Conservation (phyloP, 2,888 invertebrate species). For the Patella ulyssiponensis region DNA sequence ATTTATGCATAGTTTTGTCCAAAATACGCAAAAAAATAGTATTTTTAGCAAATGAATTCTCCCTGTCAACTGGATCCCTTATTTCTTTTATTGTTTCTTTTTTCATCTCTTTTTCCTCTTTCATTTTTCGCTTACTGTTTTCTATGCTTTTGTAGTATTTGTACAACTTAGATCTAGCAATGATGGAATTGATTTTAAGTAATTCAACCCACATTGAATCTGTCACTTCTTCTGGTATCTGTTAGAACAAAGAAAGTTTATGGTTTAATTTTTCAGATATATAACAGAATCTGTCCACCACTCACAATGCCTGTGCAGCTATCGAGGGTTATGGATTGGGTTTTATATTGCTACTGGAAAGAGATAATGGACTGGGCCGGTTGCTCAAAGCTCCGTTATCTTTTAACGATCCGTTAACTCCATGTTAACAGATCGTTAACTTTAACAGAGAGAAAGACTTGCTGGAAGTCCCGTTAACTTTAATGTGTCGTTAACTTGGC, state of each 20-base stretch:
- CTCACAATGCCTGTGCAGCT: too few species aligned
- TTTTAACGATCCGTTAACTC: too few species aligned
- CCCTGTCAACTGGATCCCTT: background rate
- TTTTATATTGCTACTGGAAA: too few species aligned
- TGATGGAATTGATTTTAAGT: slow-evolving; percentile 18
- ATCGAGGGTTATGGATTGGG: too few species aligned
- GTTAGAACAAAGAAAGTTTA: slow-evolving; percentile 1
- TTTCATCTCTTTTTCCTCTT: slow-evolving; percentile 6
- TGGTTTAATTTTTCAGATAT: too few species aligned
- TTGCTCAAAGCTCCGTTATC: too few species aligned
- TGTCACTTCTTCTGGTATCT: slow-evolving; percentile 43
- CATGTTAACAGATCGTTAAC: too few species aligned
- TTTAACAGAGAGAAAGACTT: too few species aligned
- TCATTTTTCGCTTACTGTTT: slow-evolving; percentile 13
- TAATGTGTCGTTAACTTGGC: too few species aligned
- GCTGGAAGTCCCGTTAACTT: too few species aligned
- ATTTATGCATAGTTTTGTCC: slow-evolving; percentile 34
- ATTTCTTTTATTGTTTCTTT: slow-evolving; percentile 9
- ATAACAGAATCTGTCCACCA: too few species aligned
- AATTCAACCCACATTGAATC: slow-evolving; percentile 42
- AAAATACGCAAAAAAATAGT: slow-evolving; percentile 35
- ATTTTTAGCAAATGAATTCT: slow-evolving; percentile 20
- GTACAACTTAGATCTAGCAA: slow-evolving; percentile 21
- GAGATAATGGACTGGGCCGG: too few species aligned
- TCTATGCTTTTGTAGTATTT: slow-evolving; percentile 29